Evolutionary conservation across 2,888 invertebrate species (phyloP).

Genomic region (Hypomecis atomaria): DNA sequence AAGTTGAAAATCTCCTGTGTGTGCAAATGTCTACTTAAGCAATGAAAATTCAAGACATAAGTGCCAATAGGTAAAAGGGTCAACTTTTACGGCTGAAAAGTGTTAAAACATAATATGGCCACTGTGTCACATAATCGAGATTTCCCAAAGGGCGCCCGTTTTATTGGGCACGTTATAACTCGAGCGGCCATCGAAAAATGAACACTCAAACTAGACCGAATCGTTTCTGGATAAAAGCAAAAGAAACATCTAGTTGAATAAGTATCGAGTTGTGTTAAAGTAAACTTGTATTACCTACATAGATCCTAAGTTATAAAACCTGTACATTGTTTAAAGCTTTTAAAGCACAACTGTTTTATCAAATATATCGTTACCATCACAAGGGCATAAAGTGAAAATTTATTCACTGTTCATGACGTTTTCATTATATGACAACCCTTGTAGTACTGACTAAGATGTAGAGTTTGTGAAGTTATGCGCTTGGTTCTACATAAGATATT

Average conservation of each 20-base stretch:
- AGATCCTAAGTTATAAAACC: no score
- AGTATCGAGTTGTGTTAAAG: no score
- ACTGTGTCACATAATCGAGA: constrained; percentile 57
- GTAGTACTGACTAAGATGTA: no score
- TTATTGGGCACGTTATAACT: constrained; percentile 52
- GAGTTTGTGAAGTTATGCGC: no score
- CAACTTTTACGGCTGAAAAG: constrained; percentile 33
- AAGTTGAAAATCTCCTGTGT: no score
- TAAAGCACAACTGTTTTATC: no score
- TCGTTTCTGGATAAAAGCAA: constrained; percentile 2
- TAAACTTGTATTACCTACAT: neutral
- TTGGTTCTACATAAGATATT: no score
- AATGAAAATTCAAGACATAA: constrained; percentile 12
- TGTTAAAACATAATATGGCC: constrained; percentile 51
- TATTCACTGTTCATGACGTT: no score
- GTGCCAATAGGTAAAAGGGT: constrained; percentile 16
- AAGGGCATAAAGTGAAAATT: no score
- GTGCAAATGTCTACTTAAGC: neutral
- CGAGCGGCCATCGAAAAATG: neutral
- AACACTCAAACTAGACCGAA: neutral
- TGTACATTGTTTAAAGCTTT: no score
- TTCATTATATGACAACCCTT: no score
- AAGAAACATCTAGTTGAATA: neutral
- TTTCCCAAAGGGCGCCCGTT: constrained; percentile 64
- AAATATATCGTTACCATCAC: no score